Conservation (phyloP, 1,140 invertebrate species). For the Venturia canescens region DNA sequence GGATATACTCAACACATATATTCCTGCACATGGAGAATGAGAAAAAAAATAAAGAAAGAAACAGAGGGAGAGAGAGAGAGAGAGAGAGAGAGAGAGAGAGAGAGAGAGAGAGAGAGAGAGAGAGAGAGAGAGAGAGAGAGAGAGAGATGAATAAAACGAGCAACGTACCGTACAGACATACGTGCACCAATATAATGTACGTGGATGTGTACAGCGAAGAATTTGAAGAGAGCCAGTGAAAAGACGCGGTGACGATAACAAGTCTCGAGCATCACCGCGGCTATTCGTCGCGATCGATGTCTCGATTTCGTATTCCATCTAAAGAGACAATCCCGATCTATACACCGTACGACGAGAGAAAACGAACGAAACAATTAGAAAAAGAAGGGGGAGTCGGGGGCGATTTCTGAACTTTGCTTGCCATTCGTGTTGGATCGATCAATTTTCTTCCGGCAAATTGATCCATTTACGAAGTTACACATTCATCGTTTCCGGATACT, state of each 20-base stretch:
- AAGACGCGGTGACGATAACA: constrained; percentile 21
- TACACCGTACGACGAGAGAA: constrained; percentile 4
- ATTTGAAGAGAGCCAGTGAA: constrained; percentile 21
- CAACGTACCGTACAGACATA: constrained; percentile 21
- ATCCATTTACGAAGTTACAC: background rate
- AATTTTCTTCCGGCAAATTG: background rate
- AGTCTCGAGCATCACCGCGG: constrained; percentile 5
- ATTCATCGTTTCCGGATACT: background rate
- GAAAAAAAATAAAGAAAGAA: too few species aligned
- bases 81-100: too few species aligned
- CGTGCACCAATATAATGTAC: background rate
- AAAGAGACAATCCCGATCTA: background rate
- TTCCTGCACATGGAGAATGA: too few species aligned
- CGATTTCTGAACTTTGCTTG: background rate
- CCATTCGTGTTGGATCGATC: background rate
- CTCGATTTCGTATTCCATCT: constrained; percentile 30
- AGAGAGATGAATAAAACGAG: constrained; percentile 20
- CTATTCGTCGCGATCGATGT: constrained; percentile 24
- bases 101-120: background rate
- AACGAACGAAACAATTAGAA: background rate
- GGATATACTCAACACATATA: constrained; percentile 4
- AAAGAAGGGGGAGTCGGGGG: background rate
- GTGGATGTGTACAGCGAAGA: background rate
- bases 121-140: constrained; percentile 13
- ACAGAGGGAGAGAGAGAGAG: background rate